Percentiles rank a stretch among this genome's conserved stretches.
Conservation (phyloP, 2,113 vertebrate species). For the Triplophysa rosa region DNA sequence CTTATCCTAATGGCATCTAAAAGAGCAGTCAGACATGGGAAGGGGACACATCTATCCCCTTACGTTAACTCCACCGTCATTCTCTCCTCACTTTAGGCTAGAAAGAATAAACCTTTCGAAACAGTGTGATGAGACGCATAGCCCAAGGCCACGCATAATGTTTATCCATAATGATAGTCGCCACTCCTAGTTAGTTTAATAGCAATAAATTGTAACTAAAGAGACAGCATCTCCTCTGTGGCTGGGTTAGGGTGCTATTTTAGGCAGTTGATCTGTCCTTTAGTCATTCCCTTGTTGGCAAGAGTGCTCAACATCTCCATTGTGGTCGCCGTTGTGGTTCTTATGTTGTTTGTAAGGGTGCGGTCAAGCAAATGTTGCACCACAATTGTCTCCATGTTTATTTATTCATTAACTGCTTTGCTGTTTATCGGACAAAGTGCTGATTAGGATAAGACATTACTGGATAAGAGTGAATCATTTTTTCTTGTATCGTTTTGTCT, state of each 20-base stretch:
- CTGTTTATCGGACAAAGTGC: neutral
- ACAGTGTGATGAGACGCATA: constrained; percentile 31
- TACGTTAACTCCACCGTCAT: constrained; percentile 37
- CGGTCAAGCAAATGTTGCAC: neutral
- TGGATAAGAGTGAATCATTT: neutral
- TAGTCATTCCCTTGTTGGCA: constrained; percentile 11
- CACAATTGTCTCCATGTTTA: constrained; percentile 23
- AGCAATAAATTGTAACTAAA: constrained; percentile 33
- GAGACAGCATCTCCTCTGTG: constrained; percentile 44
- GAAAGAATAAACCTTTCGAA: constrained; percentile 25
- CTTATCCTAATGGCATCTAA: constrained; percentile 4
- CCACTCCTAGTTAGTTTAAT: constrained; percentile 51
- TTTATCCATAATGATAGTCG: constrained; percentile 49
- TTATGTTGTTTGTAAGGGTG: too few species aligned
- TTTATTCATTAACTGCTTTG: constrained; percentile 26
- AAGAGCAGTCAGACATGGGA: constrained; percentile 37
- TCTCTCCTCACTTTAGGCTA: constrained; percentile 32
- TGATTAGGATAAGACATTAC: too few species aligned
- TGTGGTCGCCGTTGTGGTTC: neutral
- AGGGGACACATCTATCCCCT: constrained; percentile 41
- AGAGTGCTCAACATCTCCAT: constrained; percentile 2
- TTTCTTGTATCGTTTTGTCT: constrained; percentile 2
- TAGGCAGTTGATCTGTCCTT: constrained; percentile 21
- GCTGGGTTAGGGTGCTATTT: constrained; percentile 28
- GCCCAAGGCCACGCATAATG: constrained; percentile 38